A percentile compares a stretch with the other conserved stretches of the same genome.
Evolutionary conservation across 2,113 vertebrate species (phyloP).

Genomic region (Heterocephalus glaber): DNA sequence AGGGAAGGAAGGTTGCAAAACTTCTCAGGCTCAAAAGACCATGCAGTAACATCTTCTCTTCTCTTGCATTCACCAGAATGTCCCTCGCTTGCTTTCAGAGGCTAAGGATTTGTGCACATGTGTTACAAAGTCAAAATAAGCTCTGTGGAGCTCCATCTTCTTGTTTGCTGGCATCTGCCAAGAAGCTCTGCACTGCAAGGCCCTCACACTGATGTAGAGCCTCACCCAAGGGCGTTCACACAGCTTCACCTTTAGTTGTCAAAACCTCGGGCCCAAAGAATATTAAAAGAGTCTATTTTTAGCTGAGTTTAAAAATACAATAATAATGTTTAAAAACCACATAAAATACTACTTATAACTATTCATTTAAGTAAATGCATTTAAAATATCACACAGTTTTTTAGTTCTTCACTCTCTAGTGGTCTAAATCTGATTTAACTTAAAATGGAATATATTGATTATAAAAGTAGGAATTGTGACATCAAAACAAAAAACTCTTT

Average conservation of each 20-base stretch:
- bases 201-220: neutral
- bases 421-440: slow-evolving; percentile 1
- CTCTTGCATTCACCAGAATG: slow-evolving; percentile 10
- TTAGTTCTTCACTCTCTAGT: neutral
- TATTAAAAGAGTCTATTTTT: slow-evolving; percentile 21
- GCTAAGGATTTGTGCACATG: slow-evolving; percentile 55
- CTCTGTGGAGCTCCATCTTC: neutral
- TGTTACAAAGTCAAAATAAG: slow-evolving; percentile 59
- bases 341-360: neutral
- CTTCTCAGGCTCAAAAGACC: neutral
- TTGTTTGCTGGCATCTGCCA: slow-evolving; percentile 42
- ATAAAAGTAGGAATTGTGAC: neutral
- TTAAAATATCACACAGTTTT: slow-evolving; percentile 18
- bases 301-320: neutral
- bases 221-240: neutral
- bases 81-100: slow-evolving; percentile 27
- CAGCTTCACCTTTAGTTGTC: slow-evolving; percentile 4
- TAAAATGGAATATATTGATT: neutral
- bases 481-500: neutral
- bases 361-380: neutral
- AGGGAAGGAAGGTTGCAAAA: slow-evolving; percentile 37
- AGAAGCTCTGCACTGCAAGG: neutral
- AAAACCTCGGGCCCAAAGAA: neutral
- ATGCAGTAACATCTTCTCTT: slow-evolving; percentile 36
- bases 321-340: neutral